Evolutionary conservation across 1,140 invertebrate species (phyloP).

Genomic region (Kradibia gibbosae): DNA sequence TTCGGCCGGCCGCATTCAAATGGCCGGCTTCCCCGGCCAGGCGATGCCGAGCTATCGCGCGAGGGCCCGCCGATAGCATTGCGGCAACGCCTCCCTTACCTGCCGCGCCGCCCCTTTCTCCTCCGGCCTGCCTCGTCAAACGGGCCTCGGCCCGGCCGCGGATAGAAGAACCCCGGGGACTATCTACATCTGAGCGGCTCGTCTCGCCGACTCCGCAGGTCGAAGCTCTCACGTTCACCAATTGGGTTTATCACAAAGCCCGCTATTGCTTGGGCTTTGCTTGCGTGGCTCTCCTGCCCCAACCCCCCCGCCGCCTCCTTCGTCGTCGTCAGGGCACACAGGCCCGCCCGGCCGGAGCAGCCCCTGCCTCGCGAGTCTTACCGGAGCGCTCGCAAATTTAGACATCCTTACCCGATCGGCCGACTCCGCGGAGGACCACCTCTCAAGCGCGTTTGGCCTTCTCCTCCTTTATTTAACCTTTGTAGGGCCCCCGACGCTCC

Average conservation of each 20-base stretch:
- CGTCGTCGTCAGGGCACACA: not conserved
- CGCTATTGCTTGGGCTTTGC: not conserved
- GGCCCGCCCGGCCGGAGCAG: too few relatives aligned
- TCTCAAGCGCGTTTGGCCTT: too few relatives aligned
- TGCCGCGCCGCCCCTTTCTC: not conserved
- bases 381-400: constrained; percentile 38
- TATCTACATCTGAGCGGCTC: constrained; percentile 13
- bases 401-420: not conserved
- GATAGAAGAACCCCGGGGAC: constrained; percentile 9
- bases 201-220: not conserved
- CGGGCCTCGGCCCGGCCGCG: not conserved
- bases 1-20: constrained; percentile 25
- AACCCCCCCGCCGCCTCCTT: not conserved
- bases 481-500: too few relatives aligned
- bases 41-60: constrained; percentile 39
- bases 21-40: constrained; percentile 33
- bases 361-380: constrained; percentile 43
- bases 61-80: constrained; percentile 5
- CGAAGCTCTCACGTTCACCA: constrained; percentile 27
- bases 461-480: too few relatives aligned
- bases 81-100: constrained; percentile 22
- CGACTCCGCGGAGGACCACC: too few relatives aligned
- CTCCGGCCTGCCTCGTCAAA: not conserved
- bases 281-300: not conserved
- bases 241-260: constrained; percentile 43